Evolutionary conservation across 1,140 invertebrate species (phyloP).

Genomic region (Lanistes nyassanus): DNA sequence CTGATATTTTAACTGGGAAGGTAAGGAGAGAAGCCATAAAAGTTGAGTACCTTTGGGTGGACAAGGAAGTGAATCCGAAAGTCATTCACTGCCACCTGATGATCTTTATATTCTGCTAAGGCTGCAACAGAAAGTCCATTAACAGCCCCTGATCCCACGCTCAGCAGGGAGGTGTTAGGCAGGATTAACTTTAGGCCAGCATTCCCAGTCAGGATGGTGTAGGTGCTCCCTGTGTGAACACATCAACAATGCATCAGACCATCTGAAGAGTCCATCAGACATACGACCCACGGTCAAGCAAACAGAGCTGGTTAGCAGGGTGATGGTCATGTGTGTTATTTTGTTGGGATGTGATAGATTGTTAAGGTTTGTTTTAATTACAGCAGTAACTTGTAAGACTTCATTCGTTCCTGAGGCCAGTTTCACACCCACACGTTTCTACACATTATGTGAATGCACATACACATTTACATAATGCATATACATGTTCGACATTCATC

Average conservation of each 20-base stretch:
- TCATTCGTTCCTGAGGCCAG: too few relatives aligned
- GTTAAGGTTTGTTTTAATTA: background rate
- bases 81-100: background rate
- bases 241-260: background rate
- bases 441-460: too few relatives aligned
- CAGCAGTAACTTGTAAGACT: too few relatives aligned
- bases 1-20: background rate
- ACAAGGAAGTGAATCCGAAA: background rate
- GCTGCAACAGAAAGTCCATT: conserved; percentile 1
- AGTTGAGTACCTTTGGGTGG: background rate
- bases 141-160: conserved; percentile 2
- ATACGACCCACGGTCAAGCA: background rate
- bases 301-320: background rate
- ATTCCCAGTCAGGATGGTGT: conserved; percentile 1
- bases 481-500: too few relatives aligned
- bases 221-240: background rate
- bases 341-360: too few relatives aligned
- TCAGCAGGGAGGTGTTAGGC: background rate
- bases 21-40: background rate
- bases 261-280: background rate
- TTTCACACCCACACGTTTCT: too few relatives aligned
- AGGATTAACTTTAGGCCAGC: background rate
- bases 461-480: too few relatives aligned
- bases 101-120: conserved; percentile 13
- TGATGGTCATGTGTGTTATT: too few relatives aligned